phyloP scores from a whole-genome alignment of 2,888 invertebrate genomes.

The Tribolium freemani region DNA sequence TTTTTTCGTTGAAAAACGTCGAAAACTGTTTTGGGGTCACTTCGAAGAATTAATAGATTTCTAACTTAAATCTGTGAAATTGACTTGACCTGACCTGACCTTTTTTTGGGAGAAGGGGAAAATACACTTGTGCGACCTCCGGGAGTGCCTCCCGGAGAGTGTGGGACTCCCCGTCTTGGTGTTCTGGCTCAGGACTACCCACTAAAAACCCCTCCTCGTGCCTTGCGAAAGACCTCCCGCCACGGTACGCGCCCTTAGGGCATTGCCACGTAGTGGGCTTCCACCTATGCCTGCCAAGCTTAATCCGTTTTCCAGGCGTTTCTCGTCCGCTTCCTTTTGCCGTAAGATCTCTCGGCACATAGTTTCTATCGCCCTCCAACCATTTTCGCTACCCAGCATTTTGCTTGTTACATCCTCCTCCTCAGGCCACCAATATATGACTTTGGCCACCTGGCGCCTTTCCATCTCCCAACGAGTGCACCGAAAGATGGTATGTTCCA shows the following conservation, averaged over 20 bases:
- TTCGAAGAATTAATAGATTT: no score
- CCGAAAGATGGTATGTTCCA: constrained; percentile 2
- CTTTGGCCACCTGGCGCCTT: not conserved
- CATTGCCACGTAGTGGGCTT: not conserved
- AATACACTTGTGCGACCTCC: not conserved
- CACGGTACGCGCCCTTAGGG: not conserved
- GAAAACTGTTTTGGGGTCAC: no score
- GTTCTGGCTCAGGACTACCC: not conserved
- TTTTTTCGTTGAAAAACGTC: no score
- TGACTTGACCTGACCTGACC: constrained; percentile 21
- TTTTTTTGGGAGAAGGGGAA: constrained; percentile 3
- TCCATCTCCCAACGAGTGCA: not conserved
- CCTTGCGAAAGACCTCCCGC: not conserved
- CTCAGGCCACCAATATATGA: not conserved
- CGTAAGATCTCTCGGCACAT: not conserved
- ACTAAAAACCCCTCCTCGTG: not conserved
- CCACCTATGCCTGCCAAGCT: not conserved
- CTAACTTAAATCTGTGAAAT: no score
- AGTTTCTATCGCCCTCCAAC: not conserved
- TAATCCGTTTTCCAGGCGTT: not conserved
- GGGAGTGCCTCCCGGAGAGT: not conserved
- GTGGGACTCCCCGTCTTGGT: not conserved
- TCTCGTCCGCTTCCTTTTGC: not conserved
- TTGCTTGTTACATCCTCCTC: not conserved
- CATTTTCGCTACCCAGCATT: not conserved